These are phyloP conservation scores for Rhinoderma darwinii DNA, from an alignment of 2,113 vertebrate species.

Conservation along the genomic window DNA sequence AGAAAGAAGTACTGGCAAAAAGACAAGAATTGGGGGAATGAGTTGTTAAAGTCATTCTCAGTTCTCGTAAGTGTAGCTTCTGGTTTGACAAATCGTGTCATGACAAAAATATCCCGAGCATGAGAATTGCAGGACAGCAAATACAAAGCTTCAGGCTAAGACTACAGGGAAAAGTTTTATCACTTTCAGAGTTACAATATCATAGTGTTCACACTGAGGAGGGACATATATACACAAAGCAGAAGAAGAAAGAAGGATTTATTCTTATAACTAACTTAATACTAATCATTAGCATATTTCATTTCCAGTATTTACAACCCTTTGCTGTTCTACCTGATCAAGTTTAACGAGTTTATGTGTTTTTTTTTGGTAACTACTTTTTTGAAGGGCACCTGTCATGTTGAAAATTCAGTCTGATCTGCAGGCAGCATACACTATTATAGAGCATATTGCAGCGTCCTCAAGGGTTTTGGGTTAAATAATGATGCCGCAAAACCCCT, in stretches of 20 bases:
- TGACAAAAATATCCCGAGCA: constrained; percentile 11
- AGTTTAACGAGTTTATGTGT: neutral
- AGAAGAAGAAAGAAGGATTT: neutral
- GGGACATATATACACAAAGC: neutral
- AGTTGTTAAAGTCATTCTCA: neutral
- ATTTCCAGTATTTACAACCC: neutral
- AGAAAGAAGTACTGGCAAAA: constrained; percentile 37
- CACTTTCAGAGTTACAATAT: neutral
- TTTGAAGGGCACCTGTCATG: too few relatives aligned
- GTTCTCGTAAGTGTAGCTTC: constrained; percentile 40
- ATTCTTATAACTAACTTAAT: neutral
- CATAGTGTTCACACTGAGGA: neutral
- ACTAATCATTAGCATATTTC: neutral
- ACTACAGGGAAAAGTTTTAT: constrained; percentile 6
- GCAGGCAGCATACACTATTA: too few relatives aligned
- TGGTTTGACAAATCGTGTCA: constrained; percentile 21
- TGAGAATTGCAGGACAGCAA: constrained; percentile 9
- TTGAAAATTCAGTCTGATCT: too few relatives aligned
- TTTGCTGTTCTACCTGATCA: too few relatives aligned
- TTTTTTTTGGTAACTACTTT: too few relatives aligned
- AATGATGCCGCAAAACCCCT: too few relatives aligned
- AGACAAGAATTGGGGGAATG: constrained; percentile 27
- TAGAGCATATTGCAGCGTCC: too few relatives aligned
- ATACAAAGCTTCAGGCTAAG: neutral
- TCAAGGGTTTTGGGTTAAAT: too few relatives aligned